Conservation (phyloP, 2,888 invertebrate species). For the Ophion ellenae region DNA sequence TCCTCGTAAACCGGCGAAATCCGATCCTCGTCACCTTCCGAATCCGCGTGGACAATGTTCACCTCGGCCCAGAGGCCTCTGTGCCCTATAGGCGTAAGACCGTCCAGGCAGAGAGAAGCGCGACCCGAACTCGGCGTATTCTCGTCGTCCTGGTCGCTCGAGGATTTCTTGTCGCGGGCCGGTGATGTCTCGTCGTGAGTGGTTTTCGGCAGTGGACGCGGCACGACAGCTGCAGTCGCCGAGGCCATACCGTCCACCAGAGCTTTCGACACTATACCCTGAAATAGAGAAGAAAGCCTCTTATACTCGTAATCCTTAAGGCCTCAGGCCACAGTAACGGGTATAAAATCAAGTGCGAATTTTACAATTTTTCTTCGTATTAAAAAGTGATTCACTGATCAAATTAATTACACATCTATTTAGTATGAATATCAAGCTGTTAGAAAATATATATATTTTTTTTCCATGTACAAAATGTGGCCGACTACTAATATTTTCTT, state of each 20-base stretch:
- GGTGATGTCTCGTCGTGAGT: constrained; percentile 32
- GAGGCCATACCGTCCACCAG: constrained; percentile 77
- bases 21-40: constrained; percentile 78
- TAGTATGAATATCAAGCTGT: too few species aligned
- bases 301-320: too few species aligned
- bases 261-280: constrained; percentile 76
- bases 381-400: too few species aligned
- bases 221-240: constrained; percentile 79
- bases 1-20: constrained; percentile 89
- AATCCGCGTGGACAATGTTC: constrained; percentile 75
- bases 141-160: constrained; percentile 38
- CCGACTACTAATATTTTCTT: too few species aligned
- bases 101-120: constrained; percentile 72
- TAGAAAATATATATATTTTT: too few species aligned
- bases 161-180: constrained; percentile 38
- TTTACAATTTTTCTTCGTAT: too few species aligned
- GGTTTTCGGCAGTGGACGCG: constrained; percentile 74
- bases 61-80: constrained; percentile 78
- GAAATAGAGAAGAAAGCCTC: constrained; percentile 6
- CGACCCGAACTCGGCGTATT: constrained; percentile 56
- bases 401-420: too few species aligned
- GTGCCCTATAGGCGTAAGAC: constrained; percentile 72
- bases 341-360: too few species aligned
- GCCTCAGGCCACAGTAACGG: too few species aligned
- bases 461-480: too few species aligned